These are phyloP conservation scores for Ginglymostoma cirratum DNA, from an alignment of 2,113 vertebrate species.

Conservation along the genomic window DNA sequence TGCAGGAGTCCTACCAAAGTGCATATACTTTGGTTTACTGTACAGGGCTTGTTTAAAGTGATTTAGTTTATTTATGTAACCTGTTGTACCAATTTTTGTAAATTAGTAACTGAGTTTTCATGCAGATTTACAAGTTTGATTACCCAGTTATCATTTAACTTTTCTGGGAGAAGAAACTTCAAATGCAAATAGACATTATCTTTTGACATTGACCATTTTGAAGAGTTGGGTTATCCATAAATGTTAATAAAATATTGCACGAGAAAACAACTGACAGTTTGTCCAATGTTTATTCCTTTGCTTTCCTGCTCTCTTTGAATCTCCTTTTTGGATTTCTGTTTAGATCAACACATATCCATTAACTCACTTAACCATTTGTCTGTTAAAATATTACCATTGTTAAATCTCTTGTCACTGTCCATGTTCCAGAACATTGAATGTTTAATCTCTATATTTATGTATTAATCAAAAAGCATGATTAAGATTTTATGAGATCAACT, in stretches of 20 bases:
- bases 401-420: background rate
- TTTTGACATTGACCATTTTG: conserved; percentile 35
- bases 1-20: conserved; percentile 31
- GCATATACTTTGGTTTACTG: conserved; percentile 29
- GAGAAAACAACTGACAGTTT: conserved; percentile 20
- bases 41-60: conserved; percentile 37
- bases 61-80: conserved; percentile 38
- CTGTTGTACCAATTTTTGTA: conserved; percentile 38
- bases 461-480: background rate
- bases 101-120: conserved; percentile 37
- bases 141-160: conserved; percentile 22
- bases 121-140: conserved; percentile 1
- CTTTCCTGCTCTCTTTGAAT: background rate
- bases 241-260: conserved; percentile 36
- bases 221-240: conserved; percentile 35
- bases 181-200: conserved; percentile 27
- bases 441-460: background rate
- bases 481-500: background rate
- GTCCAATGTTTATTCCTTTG: conserved; percentile 31
- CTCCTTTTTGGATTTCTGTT: background rate
- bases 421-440: background rate
- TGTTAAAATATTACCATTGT: background rate
- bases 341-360: background rate
- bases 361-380: background rate
- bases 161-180: conserved; percentile 20